Conservation (phyloP, 2,113 vertebrate genomes). For the Anolis carolinensis region DNA sequence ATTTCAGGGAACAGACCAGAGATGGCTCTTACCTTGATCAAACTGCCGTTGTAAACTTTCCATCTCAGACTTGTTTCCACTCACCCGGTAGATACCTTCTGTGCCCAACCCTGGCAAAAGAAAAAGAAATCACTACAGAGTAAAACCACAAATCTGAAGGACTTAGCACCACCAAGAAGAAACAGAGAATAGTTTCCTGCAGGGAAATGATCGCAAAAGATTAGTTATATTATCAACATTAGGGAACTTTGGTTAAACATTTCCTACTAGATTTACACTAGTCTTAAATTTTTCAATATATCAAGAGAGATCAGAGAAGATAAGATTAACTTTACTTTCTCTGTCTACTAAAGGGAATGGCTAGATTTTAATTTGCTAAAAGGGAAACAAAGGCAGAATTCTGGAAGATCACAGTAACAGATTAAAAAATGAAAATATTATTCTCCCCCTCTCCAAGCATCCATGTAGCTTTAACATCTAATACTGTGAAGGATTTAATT, state of each 20-base stretch:
- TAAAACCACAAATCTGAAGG: neutral
- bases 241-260: neutral
- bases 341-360: neutral
- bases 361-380: neutral
- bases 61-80: conserved; percentile 97
- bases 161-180: accelerated
- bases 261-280: neutral
- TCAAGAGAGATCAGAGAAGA: neutral
- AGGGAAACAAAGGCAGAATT: neutral
- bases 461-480: neutral
- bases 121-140: neutral
- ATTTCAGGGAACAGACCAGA: neutral
- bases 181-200: neutral
- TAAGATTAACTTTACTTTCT: neutral
- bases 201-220: neutral
- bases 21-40: conserved; percentile 84
- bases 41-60: conserved; percentile 94
- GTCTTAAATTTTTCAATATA: neutral
- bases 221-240: neutral
- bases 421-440: neutral
- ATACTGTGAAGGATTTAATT: neutral
- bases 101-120: conserved; percentile 83
- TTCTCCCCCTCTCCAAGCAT: neutral
- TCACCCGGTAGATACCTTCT: conserved; percentile 94
- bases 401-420: neutral